Percentiles rank a stretch among this genome's conserved stretches.
Conservation (phyloP, 2,888 invertebrate genomes). For the Ochropleura leucogaster region DNA sequence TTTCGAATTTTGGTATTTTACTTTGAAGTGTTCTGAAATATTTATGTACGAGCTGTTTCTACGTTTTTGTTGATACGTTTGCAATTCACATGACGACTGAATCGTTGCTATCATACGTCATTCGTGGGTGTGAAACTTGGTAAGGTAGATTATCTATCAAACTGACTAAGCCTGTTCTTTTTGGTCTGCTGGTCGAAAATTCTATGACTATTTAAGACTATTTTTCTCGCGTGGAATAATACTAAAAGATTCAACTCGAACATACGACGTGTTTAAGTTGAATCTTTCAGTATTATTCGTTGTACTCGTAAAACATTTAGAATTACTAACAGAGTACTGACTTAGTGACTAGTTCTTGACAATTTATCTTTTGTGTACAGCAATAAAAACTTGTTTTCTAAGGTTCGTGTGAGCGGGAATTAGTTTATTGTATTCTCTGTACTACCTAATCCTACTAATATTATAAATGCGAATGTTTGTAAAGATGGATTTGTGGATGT, state of each 20-base stretch:
- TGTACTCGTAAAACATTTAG: constrained; percentile 38
- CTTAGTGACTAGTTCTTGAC: neutral
- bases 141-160: constrained; percentile 35
- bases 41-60: constrained; percentile 15
- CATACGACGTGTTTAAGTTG: constrained; percentile 6
- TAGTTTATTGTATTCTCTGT: neutral
- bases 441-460: too few species aligned
- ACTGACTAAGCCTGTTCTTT: constrained; percentile 25
- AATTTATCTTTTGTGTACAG: neutral
- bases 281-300: constrained; percentile 26
- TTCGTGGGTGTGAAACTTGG: constrained; percentile 42
- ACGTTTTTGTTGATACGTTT: constrained; percentile 32
- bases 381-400: neutral
- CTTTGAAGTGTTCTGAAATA: constrained; percentile 66
- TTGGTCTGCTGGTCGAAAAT: constrained; percentile 14
- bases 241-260: too few species aligned
- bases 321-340: constrained; percentile 20
- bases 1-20: constrained; percentile 79
- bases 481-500: too few species aligned
- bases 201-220: constrained; percentile 2
- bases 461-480: too few species aligned
- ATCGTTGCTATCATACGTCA: constrained; percentile 23
- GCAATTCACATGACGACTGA: constrained; percentile 21
- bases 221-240: neutral
- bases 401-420: neutral